These are phyloP conservation scores for Adelges cooleyi DNA, from an alignment of 1,140 invertebrate genomes.

Conservation along the genomic window DNA sequence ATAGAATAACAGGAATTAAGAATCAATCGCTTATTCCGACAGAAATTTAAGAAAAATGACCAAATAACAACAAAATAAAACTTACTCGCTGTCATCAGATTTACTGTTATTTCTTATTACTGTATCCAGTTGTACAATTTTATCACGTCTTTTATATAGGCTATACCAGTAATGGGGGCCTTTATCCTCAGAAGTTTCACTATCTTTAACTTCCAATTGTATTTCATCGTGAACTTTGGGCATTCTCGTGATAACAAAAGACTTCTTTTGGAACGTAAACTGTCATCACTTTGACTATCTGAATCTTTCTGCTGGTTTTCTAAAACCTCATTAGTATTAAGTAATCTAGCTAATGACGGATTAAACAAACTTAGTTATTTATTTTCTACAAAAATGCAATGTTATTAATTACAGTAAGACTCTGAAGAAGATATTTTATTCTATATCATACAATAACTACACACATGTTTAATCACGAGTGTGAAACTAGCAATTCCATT, in stretches of 20 bases:
- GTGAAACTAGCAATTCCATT: too few relatives aligned
- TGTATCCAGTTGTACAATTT: constrained; percentile 18
- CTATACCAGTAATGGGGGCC: constrained; percentile 24
- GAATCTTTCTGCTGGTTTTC: constrained; percentile 23
- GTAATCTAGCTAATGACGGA: too few relatives aligned
- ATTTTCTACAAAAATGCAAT: too few relatives aligned
- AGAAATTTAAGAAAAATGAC: too few relatives aligned
- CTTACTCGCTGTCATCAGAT: constrained; percentile 12
- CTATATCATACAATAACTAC: too few relatives aligned
- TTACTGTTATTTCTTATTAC: constrained; percentile 1
- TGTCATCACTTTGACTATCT: constrained; percentile 27
- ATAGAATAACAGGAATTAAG: too few relatives aligned
- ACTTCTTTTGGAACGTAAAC: constrained; percentile 13
- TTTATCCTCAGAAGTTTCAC: constrained; percentile 21
- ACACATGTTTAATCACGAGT: too few relatives aligned
- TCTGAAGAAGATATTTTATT: too few relatives aligned
- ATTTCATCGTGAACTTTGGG: constrained; percentile 14
- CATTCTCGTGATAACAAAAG: constrained; percentile 23
- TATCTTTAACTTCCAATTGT: constrained; percentile 4
- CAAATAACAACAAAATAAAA: background rate
- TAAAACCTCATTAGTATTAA: background rate
- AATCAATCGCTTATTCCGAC: too few relatives aligned
- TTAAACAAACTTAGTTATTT: too few relatives aligned
- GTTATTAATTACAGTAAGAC: too few relatives aligned
- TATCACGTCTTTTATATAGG: constrained; percentile 14